Percentiles rank a stretch among this genome's conserved stretches.
These are phyloP conservation scores for Acleris sparsana DNA, from an alignment of 2,888 invertebrate genomes.

Conservation along the genomic window DNA sequence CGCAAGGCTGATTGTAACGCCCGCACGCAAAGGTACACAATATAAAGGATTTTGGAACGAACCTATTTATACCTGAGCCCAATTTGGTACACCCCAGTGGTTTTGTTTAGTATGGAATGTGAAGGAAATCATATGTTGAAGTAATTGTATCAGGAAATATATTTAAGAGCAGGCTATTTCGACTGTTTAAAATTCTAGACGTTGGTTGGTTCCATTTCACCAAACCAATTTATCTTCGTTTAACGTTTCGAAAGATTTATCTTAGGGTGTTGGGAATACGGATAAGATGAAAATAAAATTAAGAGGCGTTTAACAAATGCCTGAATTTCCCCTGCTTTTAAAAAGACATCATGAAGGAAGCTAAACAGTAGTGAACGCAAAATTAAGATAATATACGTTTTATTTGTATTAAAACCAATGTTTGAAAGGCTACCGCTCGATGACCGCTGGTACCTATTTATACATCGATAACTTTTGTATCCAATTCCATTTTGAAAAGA, in stretches of 20 bases:
- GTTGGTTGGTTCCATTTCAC: conserved; percentile 16
- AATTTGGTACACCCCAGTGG: conserved; percentile 22
- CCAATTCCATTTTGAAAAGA: conserved; percentile 7
- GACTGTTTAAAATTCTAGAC: conserved; percentile 5
- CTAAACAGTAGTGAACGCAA: no score
- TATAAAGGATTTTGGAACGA: conserved; percentile 16
- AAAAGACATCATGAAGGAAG: no score
- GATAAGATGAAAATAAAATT: conserved; percentile 5
- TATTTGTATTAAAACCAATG: no score
- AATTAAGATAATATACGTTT: no score
- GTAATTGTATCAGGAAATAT: neutral
- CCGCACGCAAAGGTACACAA: conserved; percentile 11
- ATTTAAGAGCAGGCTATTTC: no score
- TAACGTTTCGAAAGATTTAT: conserved; percentile 15
- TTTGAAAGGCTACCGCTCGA: no score
- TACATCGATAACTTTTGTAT: no score
- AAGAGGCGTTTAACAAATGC: no score
- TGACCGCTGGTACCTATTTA: no score
- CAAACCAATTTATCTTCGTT: conserved; percentile 12
- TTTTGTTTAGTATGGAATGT: conserved; percentile 14
- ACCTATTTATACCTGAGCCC: conserved; percentile 29
- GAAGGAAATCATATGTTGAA: conserved; percentile 15
- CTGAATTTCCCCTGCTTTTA: no score
- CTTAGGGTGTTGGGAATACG: conserved; percentile 1
- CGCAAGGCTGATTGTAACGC: conserved; percentile 18